A percentile compares a stretch with the other conserved stretches of the same genome.
These are phyloP conservation scores for Corvus cornix DNA, from an alignment of 2,113 vertebrate species.

Conservation along the genomic window DNA sequence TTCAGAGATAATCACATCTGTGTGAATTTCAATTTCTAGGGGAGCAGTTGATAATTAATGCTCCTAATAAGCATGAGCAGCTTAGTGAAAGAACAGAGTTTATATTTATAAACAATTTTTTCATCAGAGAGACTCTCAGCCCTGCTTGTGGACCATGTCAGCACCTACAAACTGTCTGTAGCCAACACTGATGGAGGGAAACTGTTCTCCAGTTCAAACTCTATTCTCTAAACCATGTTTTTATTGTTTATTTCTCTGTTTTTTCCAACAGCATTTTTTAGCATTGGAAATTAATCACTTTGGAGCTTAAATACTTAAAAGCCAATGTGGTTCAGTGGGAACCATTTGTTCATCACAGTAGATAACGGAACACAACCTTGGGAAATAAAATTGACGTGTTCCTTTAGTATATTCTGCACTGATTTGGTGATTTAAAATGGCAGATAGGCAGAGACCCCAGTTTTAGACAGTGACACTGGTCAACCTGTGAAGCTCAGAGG, in stretches of 20 bases:
- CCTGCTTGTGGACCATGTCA: background rate
- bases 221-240: background rate
- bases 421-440: background rate
- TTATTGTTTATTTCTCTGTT: background rate
- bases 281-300: background rate
- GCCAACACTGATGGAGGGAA: background rate
- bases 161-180: background rate
- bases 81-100: background rate
- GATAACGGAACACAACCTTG: background rate
- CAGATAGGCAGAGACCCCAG: background rate
- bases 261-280: constrained; percentile 20
- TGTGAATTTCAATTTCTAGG: background rate
- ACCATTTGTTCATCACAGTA: background rate
- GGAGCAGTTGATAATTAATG: background rate
- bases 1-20: constrained; percentile 6
- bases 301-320: background rate
- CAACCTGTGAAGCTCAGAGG: background rate
- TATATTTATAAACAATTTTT: background rate
- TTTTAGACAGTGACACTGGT: background rate
- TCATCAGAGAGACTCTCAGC: background rate
- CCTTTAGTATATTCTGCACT: background rate
- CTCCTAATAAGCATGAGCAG: background rate
- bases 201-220: background rate
- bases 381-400: background rate
- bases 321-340: background rate